Percentiles rank a stretch among this genome's conserved stretches.
Conservation (phyloP, 30 jellyfish, hydroid and myxozoan genomes). For the Turritopsis rubra region DNA sequence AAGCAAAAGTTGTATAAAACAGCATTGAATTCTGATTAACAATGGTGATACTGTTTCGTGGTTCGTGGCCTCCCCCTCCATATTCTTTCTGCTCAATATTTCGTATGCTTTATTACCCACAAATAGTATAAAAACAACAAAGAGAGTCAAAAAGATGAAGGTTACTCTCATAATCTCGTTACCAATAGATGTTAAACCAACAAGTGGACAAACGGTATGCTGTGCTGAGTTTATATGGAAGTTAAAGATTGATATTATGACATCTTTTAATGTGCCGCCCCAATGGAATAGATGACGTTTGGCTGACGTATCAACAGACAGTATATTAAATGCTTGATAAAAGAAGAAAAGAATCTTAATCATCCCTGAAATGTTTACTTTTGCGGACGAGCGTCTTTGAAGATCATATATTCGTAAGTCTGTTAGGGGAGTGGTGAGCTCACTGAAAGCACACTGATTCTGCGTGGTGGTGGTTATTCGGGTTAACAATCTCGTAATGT, state of each 20-base stretch:
- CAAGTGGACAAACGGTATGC: neutral
- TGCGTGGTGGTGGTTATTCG: neutral
- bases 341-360: neutral
- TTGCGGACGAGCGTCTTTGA: neutral
- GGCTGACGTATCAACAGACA: neutral
- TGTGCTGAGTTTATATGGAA: neutral
- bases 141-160: neutral
- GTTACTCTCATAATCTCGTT: neutral
- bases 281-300: neutral
- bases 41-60: neutral
- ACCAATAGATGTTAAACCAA: neutral
- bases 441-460: neutral
- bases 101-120: neutral
- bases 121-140: neutral
- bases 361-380: neutral
- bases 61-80: neutral
- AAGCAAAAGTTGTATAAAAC: neutral
- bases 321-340: neutral
- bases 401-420: neutral
- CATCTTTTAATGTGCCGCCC: neutral
- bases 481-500: neutral
- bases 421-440: neutral
- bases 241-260: neutral
- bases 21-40: neutral
- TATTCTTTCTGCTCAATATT: neutral